These are phyloP conservation scores for Urosaurus nigricauda DNA, from an alignment of 2,797 vertebrate genomes.

Conservation along the genomic window DNA sequence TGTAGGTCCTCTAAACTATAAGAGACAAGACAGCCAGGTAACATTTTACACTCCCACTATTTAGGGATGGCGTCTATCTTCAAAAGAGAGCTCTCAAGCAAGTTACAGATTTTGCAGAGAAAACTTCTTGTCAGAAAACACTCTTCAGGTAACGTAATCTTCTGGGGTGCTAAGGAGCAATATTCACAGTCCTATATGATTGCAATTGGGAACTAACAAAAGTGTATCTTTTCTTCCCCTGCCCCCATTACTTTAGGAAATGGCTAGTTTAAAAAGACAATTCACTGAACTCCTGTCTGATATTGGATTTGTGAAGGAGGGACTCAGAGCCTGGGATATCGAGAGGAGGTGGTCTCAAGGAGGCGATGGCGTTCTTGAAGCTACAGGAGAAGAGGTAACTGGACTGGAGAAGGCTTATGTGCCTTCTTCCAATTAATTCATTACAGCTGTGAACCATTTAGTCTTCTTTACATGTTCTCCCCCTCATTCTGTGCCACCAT, in stretches of 20 bases:
- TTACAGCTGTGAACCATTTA: not conserved
- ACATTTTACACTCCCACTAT: slow-evolving; percentile 56
- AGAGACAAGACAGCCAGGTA: slow-evolving; percentile 22
- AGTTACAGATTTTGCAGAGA: slow-evolving; percentile 91
- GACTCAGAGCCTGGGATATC: slow-evolving; percentile 90
- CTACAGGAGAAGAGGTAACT: slow-evolving; percentile 92
- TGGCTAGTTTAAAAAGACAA: slow-evolving; percentile 94
- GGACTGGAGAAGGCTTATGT: not conserved
- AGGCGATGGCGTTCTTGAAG: slow-evolving; percentile 89
- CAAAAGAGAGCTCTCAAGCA: slow-evolving; percentile 84
- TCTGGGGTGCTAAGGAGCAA: too few species aligned
- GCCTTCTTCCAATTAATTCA: not conserved
- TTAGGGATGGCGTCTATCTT: slow-evolving; percentile 91
- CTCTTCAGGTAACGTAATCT: slow-evolving; percentile 86
- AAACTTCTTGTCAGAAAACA: slow-evolving; percentile 93
- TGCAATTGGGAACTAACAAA: not conserved
- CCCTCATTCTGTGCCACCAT: not conserved
- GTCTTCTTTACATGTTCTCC: not conserved
- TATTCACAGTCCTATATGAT: not conserved
- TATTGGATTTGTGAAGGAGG: slow-evolving; percentile 96
- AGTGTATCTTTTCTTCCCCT: not conserved
- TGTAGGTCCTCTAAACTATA: slow-evolving; percentile 13
- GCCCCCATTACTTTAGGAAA: slow-evolving; percentile 83
- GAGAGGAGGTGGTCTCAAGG: slow-evolving; percentile 88
- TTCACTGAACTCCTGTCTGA: slow-evolving; percentile 97